Percentiles rank a stretch among this genome's conserved stretches.
Conservation (phyloP, 2,888 invertebrate species). For the Archips crataeganus region DNA sequence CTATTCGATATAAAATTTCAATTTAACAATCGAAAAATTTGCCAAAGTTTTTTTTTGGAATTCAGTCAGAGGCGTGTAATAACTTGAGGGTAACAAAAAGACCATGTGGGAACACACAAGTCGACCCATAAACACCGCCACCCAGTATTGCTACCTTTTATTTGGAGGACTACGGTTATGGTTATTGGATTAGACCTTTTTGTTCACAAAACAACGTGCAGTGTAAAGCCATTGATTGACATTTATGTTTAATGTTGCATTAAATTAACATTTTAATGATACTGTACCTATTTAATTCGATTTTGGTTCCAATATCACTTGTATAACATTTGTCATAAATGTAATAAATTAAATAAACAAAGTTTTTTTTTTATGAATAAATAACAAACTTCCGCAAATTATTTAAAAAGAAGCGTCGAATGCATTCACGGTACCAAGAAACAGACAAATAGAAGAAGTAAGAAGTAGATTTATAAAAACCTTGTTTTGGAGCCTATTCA, state of each 20-base stretch:
- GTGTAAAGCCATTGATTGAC: constrained; percentile 17
- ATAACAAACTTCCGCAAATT: no score
- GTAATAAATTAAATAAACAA: no score
- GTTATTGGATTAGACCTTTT: constrained; percentile 46
- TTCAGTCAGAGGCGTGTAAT: constrained; percentile 27
- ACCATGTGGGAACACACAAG: constrained; percentile 62
- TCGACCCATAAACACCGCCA: constrained; percentile 62
- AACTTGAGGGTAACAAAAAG: constrained; percentile 38
- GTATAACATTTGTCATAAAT: neutral
- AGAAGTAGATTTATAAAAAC: constrained; percentile 41
- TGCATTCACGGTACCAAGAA: constrained; percentile 32
- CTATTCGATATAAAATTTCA: neutral
- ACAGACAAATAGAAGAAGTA: constrained; percentile 37
- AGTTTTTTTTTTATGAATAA: no score
- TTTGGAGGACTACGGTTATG: constrained; percentile 45
- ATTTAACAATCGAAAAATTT: neutral
- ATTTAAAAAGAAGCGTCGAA: constrained; percentile 32
- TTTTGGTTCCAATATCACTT: neutral
- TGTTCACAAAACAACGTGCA: constrained; percentile 19
- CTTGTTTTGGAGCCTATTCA: constrained; percentile 49
- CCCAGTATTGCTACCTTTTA: constrained; percentile 60
- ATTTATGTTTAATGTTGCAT: constrained; percentile 17
- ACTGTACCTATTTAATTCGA: neutral
- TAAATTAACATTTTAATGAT: constrained; percentile 9
- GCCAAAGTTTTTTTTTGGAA: constrained; percentile 3